Base-by-base conservation (phyloP, 2,113 vertebrate genomes). In the Corvus cornix region DNA sequence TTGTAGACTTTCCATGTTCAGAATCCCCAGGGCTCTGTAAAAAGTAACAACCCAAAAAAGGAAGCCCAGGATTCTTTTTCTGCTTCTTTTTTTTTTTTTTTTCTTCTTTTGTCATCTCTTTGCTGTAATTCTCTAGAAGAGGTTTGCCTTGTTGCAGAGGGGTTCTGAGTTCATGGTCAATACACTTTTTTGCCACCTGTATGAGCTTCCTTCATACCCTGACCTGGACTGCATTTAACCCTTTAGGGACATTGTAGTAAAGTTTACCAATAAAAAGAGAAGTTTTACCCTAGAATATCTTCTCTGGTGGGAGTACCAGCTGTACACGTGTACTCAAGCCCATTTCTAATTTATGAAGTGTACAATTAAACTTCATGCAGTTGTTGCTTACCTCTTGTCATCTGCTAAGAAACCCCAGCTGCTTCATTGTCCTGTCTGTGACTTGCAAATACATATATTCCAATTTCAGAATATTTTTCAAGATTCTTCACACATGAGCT, bases 401-500 rank as follows among this genome's bases (percentile, higher is more conserved):
- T 76, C 52, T 94, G 73, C 68, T 93, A 64, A 89, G 85, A 81
- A 93, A 35, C 44, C 60, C 85, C 79, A 90, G 92, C 85, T 95
- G 93, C 73, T 81, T 52, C 72, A 49, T 18, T 20, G 3, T 87
- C 73, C 82, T 84, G 69, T 83, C 88, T 41, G 13, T 74, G 77
- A 84, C 92, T 95, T 55, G 18, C 68, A 80, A 58, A 78, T 41
- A 94, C 30, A 48, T 31, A 12, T 16, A 15, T 56, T 88, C 44
- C 35, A 49, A 49, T 75, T 75, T 81, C 87, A 78, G 95, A 92
- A 72, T 37, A 73, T 81, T 92, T 96, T 90, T 93, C 60, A 78
- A 93, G 75, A 49, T 78, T 92, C 79, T 95, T 90, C 92, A 93
- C 95, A 94, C 90, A 93, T 84, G 87, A 94, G 80, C 68, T 90